These are phyloP conservation scores for Netelia virgata DNA, from an alignment of 2,888 invertebrate species.

Conservation along the genomic window DNA sequence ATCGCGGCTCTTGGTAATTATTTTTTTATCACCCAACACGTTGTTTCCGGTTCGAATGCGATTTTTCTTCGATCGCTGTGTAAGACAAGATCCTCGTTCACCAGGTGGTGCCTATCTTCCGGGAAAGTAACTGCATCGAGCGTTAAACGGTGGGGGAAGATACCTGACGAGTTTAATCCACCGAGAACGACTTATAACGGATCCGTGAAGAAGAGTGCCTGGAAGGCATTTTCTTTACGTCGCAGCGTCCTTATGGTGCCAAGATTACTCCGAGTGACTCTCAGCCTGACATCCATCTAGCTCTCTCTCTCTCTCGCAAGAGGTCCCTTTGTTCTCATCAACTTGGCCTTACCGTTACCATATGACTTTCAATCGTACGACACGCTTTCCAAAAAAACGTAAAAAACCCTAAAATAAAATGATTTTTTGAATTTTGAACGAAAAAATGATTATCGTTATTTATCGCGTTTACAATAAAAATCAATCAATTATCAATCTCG, in stretches of 20 bases:
- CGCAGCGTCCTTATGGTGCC: slow-evolving; percentile 19
- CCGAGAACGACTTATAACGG: slow-evolving; percentile 78
- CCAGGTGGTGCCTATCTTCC: slow-evolving; percentile 65
- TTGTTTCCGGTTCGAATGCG: neutral
- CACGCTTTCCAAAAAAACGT: neutral
- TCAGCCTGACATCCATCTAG: slow-evolving; percentile 10
- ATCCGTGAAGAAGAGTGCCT: slow-evolving; percentile 35
- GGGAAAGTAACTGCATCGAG: slow-evolving; percentile 66
- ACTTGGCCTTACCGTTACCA: slow-evolving; percentile 30
- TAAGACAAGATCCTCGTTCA: slow-evolving; percentile 24
- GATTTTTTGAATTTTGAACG: neutral
- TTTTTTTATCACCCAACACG: too few species aligned
- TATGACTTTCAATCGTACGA: slow-evolving; percentile 14
- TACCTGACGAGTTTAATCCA: slow-evolving; percentile 76
- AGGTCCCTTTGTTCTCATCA: slow-evolving; percentile 41
- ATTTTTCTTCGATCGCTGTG: neutral
- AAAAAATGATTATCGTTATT: neutral
- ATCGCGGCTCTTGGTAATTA: too few species aligned
- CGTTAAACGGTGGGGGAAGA: neutral
- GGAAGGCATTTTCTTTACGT: slow-evolving; percentile 23
- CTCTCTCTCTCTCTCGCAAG: slow-evolving; percentile 19
- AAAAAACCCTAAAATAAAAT: neutral
- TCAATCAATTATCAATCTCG: neutral
- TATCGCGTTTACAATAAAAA: neutral
- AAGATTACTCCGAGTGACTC: slow-evolving; percentile 25